A percentile compares a stretch with the other conserved stretches of the same genome.
Evolutionary conservation across 92 coral and sea anemone genomes (phyloP).

Genomic region (Bergia puertoricense): DNA sequence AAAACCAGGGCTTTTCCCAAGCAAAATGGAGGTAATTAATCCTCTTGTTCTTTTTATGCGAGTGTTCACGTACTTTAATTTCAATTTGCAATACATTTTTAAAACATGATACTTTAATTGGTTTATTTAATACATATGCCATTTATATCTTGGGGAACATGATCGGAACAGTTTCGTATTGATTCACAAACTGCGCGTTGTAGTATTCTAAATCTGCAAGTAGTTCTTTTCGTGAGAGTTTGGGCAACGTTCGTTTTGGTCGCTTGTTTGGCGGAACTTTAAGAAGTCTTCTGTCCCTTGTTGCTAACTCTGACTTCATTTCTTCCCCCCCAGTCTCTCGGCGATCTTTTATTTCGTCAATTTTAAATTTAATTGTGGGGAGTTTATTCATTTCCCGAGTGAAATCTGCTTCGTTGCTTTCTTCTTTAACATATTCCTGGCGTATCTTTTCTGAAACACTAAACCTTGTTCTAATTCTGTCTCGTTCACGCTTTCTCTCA

Average conservation of each 20-base stretch:
- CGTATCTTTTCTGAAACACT: neutral
- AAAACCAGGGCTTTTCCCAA: too few relatives aligned
- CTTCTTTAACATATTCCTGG: slow-evolving; percentile 12
- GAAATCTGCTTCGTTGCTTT: neutral
- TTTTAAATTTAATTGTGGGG: slow-evolving; percentile 10
- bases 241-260: slow-evolving; percentile 15
- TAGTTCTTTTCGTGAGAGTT: slow-evolving; percentile 39
- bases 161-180: neutral
- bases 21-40: too few relatives aligned
- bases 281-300: slow-evolving; percentile 8
- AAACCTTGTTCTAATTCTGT: slow-evolving; percentile 15
- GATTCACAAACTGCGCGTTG: neutral
- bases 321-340: neutral
- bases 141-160: slow-evolving; percentile 14
- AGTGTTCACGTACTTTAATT: too few relatives aligned
- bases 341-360: neutral
- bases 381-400: neutral
- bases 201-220: slow-evolving; percentile 26
- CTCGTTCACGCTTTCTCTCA: slow-evolving; percentile 56
- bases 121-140: neutral
- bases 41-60: too few relatives aligned
- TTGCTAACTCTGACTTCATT: neutral
- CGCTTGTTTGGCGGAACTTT: slow-evolving; percentile 21
- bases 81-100: too few relatives aligned
- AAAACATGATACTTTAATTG: too few relatives aligned